Percentiles rank a stretch among this genome's conserved stretches.
phyloP scores from a whole-genome alignment of 2,113 vertebrate species.

The Macquaria ambigua region DNA sequence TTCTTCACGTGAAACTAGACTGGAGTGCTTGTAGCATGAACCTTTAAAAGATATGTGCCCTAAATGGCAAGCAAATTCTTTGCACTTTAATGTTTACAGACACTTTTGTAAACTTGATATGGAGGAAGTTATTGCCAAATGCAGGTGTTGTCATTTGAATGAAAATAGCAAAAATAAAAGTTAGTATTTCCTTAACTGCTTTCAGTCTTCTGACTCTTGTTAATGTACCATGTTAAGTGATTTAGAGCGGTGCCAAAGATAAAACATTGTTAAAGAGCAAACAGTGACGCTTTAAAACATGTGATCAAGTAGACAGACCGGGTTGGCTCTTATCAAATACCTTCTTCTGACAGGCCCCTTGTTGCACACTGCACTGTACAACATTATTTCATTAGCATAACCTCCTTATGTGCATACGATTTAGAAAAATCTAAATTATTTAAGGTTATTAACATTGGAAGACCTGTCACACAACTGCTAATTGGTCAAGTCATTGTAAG shows the following conservation, averaged over 20 bases:
- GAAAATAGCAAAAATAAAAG: slow-evolving; percentile 79
- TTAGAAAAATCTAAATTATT: slow-evolving; percentile 75
- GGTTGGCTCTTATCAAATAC: neutral
- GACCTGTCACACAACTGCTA: slow-evolving; percentile 74
- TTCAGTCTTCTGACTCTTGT: slow-evolving; percentile 46
- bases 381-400: slow-evolving; percentile 54
- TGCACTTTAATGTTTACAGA: slow-evolving; percentile 87
- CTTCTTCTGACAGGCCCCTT: slow-evolving; percentile 1
- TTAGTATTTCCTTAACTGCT: slow-evolving; percentile 75
- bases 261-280: neutral
- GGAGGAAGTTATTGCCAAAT: slow-evolving; percentile 77
- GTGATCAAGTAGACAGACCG: neutral
- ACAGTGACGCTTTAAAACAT: neutral
- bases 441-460: slow-evolving; percentile 67
- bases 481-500: slow-evolving; percentile 61
- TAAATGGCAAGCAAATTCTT: slow-evolving; percentile 78
- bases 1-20: slow-evolving; percentile 60
- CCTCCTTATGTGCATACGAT: slow-evolving; percentile 58
- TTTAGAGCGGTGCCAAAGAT: slow-evolving; percentile 4
- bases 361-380: slow-evolving; percentile 8
- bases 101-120: slow-evolving; percentile 82
- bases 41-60: slow-evolving; percentile 80
- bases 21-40: slow-evolving; percentile 83
- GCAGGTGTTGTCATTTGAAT: slow-evolving; percentile 80
- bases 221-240: neutral